Evolutionary conservation across 2,797 vertebrate genomes (phyloP).

Genomic region (Chelon auratus): DNA sequence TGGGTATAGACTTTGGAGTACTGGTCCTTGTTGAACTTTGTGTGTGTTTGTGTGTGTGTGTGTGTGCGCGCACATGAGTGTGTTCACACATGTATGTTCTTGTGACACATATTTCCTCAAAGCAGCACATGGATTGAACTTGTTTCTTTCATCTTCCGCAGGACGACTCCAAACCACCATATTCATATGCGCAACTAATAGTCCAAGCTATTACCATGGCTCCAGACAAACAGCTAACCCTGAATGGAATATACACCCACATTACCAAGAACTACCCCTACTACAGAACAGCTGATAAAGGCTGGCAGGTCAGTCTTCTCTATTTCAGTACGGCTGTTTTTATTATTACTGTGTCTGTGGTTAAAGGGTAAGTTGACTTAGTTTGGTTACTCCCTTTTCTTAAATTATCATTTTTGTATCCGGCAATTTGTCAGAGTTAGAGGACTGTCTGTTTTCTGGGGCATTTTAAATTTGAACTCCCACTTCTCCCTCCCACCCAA

Average conservation of each 20-base stretch:
- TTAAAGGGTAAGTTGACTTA: neutral
- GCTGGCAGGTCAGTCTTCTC: slow-evolving; percentile 92
- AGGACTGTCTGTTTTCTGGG: neutral
- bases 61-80: slow-evolving; percentile 3
- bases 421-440: neutral
- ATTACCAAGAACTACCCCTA: slow-evolving; percentile 99
- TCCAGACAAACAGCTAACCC: slow-evolving; percentile 95
- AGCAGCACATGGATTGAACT: neutral
- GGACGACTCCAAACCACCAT: slow-evolving; percentile 98
- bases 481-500: neutral
- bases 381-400: neutral
- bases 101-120: neutral
- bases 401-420: neutral
- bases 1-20: slow-evolving; percentile 52
- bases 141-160: slow-evolving; percentile 59
- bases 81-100: neutral
- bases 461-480: neutral
- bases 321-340: neutral
- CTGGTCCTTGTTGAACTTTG: slow-evolving; percentile 18
- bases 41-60: neutral
- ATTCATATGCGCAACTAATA: slow-evolving; percentile 97
- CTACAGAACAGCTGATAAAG: slow-evolving; percentile 98
- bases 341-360: neutral
- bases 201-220: slow-evolving; percentile 99
- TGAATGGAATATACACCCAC: slow-evolving; percentile 98